Evolutionary conservation across 2,113 vertebrate genomes (phyloP), one percentile per base, ranked within the genome.

Genomic region (Atlantisia rogersi): DNA sequence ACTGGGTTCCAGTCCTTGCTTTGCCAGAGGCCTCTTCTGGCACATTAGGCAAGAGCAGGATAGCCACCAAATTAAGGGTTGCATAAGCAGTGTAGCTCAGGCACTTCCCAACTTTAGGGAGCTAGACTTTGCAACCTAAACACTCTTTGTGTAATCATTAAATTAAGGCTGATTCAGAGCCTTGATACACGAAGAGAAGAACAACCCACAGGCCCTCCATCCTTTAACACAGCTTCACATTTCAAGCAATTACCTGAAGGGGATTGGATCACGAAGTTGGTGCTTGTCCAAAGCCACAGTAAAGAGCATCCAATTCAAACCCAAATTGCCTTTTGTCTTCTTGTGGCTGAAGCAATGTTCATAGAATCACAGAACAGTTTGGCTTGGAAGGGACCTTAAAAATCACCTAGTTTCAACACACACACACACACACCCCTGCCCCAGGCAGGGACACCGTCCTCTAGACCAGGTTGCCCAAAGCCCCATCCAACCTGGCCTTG

Each of bases 91-190:
- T 0, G 3, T 11, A 81, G 77, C 81, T 86, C 80, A 84, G 70
- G 79, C 69, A 76, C 83, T 94, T 94, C 94, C 70, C 59, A 95
- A 76, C 92, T 82, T 82, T 0, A 76, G 56, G 68, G 71, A 93
- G 65, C 4, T 1, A 69, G 69, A 46, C 80, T 81, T 68, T 83
- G 86, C 88, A 93, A 71, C 65, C 58, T 75, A 39, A 85, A 95
- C 79, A 48, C 25, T 82, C 42, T 11, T 28, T 1, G 3, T 79
- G 40, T n/a, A 69, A 68, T 79, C 86, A 92, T 32, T 76, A 75
- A 86, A 93, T 73, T 65, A 65, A 69, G 29, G 53, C 83, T 76
- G 73, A 94, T 94, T 89, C 94, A 95, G 94, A 96, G 79, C 53
- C 53, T 86, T 76, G 77, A 75, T 69, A 90, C 22, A 73, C 18